phyloP scores from a whole-genome alignment of 2,113 vertebrate species.

The Indri indri region DNA sequence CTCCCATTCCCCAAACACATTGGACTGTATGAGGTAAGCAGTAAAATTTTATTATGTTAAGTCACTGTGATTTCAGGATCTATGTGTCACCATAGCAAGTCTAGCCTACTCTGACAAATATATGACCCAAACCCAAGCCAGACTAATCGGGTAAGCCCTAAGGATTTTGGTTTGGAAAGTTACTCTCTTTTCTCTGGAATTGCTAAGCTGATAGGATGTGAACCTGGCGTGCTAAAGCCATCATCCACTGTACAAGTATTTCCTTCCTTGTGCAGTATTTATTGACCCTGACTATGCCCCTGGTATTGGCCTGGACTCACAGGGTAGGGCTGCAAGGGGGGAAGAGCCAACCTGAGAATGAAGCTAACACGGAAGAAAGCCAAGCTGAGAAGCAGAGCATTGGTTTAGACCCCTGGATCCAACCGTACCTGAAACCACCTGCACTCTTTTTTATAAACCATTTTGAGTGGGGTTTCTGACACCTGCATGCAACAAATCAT shows the following conservation, averaged over 20 bases:
- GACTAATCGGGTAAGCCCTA: not conserved
- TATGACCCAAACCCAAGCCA: constrained; percentile 20
- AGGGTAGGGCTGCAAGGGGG: not conserved
- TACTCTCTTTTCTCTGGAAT: not conserved
- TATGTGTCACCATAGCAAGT: not conserved
- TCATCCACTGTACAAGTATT: not conserved
- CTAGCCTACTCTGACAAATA: constrained; percentile 34
- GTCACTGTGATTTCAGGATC: not conserved
- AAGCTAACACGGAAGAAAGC: not conserved
- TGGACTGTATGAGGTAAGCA: not conserved
- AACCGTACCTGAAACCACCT: not conserved
- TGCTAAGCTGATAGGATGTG: not conserved
- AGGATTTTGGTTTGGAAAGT: not conserved
- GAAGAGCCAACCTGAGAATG: not conserved
- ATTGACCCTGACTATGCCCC: not conserved
- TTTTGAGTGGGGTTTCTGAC: not conserved
- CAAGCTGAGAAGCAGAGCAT: not conserved
- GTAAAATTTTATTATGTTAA: not conserved
- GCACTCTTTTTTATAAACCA: not conserved
- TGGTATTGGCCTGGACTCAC: not conserved
- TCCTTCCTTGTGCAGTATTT: not conserved
- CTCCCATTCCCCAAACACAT: not conserved
- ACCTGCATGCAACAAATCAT: not conserved
- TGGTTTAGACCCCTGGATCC: not conserved
- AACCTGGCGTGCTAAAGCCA: not conserved